phyloP scores from a whole-genome alignment of 2,797 vertebrate species.

The Champsocephalus esox region DNA sequence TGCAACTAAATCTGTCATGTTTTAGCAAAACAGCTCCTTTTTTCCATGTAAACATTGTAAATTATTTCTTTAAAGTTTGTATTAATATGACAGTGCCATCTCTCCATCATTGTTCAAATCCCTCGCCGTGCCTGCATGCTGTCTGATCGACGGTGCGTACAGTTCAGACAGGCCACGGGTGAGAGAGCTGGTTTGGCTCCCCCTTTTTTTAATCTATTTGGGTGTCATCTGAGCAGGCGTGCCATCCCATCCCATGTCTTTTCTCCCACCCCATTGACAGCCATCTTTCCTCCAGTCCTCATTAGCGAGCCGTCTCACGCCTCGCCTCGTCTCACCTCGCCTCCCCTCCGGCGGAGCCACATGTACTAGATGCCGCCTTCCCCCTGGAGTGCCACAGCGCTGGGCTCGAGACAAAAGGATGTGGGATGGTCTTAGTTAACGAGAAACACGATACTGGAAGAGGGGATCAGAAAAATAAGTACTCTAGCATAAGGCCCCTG shows the following conservation, averaged over 20 bases:
- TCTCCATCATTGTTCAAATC: conserved; percentile 47
- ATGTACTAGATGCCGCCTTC: conserved; percentile 44
- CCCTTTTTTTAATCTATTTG: conserved; percentile 21
- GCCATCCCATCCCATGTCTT: conserved; percentile 42
- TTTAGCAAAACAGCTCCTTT: conserved; percentile 34
- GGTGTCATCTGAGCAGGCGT: conserved; percentile 46
- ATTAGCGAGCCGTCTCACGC: conserved; percentile 41
- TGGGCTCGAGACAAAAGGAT: conserved; percentile 59
- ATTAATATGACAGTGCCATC: conserved; percentile 39
- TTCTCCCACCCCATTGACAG: conserved; percentile 35
- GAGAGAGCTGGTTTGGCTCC: conserved; percentile 39
- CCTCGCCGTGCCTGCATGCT: conserved; percentile 47
- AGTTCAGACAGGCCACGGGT: conserved; percentile 47
- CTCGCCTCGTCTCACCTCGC: conserved; percentile 33
- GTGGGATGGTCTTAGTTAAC: conserved; percentile 69
- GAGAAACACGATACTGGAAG: conserved; percentile 75
- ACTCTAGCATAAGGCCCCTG: conserved; percentile 79
- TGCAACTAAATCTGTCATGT: conserved; percentile 70
- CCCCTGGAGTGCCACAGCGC: conserved; percentile 51
- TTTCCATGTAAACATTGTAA: conserved; percentile 59
- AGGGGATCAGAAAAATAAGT: conserved; percentile 79
- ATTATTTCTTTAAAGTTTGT: conserved; percentile 37
- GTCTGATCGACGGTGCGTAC: conserved; percentile 59
- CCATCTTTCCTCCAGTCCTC: conserved; percentile 35
- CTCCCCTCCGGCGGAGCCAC: conserved; percentile 39